A percentile compares a stretch with the other conserved stretches of the same genome.
Evolutionary conservation across 1,140 invertebrate species (phyloP).

Genomic region (Drosophila bocki): DNA sequence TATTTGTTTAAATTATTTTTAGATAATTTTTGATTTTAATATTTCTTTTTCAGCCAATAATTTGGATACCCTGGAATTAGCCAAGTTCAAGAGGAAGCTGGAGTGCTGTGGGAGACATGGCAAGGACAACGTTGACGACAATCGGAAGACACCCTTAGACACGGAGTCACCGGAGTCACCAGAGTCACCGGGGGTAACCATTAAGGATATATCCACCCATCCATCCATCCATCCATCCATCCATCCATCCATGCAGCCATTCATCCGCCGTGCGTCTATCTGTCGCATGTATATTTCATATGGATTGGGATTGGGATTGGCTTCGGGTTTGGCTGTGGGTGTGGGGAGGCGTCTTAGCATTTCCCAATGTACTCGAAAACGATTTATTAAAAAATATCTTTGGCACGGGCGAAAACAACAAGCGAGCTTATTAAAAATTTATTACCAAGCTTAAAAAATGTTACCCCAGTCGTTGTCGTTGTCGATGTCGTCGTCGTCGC

Average conservation of each 20-base stretch:
- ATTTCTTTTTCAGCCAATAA: background rate
- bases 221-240: constrained; percentile 32
- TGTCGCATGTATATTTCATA: constrained; percentile 65
- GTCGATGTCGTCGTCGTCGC: constrained; percentile 38
- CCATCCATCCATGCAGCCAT: constrained; percentile 27
- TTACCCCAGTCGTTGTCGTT: constrained; percentile 60
- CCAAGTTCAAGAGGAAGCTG: background rate
- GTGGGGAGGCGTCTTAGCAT: constrained; percentile 66
- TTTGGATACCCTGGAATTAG: constrained; percentile 9
- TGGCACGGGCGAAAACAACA: constrained; percentile 79
- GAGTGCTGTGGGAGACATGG: constrained; percentile 4
- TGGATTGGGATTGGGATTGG: constrained; percentile 39
- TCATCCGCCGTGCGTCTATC: constrained; percentile 45
- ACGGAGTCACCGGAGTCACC: constrained; percentile 44
- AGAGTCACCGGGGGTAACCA: constrained; percentile 66
- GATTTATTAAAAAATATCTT: constrained; percentile 84
- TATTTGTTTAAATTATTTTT: background rate
- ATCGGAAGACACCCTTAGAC: constrained; percentile 76
- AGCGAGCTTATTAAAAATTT: constrained; percentile 83
- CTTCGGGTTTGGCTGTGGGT: background rate
- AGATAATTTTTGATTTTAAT: background rate
- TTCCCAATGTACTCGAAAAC: constrained; percentile 81
- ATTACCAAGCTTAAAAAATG: constrained; percentile 83
- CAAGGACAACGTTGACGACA: constrained; percentile 61
- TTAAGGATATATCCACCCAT: constrained; percentile 54